These are phyloP conservation scores for Drosophila aff. DNA, from an alignment of 1,140 invertebrate genomes.

Conservation along the genomic window DNA sequence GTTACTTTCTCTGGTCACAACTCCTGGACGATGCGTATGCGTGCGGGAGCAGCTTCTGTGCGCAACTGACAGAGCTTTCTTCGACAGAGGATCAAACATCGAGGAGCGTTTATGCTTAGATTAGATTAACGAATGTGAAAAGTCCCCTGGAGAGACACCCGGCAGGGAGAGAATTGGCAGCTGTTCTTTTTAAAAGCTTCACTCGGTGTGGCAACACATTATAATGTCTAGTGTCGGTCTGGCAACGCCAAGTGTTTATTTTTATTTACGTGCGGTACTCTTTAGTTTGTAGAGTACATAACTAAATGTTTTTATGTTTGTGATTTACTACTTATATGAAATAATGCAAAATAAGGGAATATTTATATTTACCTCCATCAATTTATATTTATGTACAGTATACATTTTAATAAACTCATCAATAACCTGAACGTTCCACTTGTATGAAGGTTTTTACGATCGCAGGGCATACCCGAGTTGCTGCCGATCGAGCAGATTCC, in stretches of 20 bases:
- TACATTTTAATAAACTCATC: background rate
- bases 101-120: conserved; percentile 39
- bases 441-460: too few relatives aligned
- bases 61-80: conserved; percentile 15
- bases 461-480: conserved; percentile 17
- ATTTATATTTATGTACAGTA: background rate
- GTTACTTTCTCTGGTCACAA: conserved; percentile 5
- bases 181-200: conserved; percentile 11
- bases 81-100: conserved; percentile 2
- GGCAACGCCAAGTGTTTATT: conserved; percentile 42
- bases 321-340: too few relatives aligned
- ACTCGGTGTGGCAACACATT: conserved; percentile 13
- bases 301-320: background rate
- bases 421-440: too few relatives aligned
- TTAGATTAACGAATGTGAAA: conserved; percentile 68
- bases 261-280: conserved; percentile 39
- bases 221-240: background rate
- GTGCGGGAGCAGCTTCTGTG: conserved; percentile 45
- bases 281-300: background rate
- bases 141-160: conserved; percentile 3
- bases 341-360: background rate
- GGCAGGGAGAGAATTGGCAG: background rate
- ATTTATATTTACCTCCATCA: background rate
- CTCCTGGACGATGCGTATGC: conserved; percentile 22
- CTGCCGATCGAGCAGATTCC: conserved; percentile 6